phyloP scores from a whole-genome alignment of 2,797 vertebrate species.

The Falco biarmicus region DNA sequence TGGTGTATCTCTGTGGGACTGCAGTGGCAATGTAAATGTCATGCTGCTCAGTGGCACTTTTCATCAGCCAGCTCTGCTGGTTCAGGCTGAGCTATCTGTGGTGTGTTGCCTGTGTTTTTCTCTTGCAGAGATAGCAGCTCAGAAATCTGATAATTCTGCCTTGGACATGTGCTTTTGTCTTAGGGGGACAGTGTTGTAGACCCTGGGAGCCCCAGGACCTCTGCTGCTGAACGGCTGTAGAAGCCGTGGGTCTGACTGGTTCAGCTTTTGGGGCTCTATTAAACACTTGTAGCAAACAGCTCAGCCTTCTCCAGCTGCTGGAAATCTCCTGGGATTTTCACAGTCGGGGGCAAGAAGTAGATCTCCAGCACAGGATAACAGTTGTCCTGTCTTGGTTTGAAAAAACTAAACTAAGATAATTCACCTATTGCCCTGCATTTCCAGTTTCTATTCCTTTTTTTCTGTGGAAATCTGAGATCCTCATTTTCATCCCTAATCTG shows the following conservation, averaged over 20 bases:
- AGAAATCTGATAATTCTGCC: neutral
- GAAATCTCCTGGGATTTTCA: neutral
- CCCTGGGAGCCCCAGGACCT: neutral
- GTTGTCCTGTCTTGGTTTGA: neutral
- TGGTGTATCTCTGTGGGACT: neutral
- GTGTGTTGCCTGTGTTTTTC: neutral
- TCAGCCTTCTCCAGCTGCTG: neutral
- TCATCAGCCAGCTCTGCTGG: neutral
- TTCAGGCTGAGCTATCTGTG: neutral
- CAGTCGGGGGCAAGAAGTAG: neutral
- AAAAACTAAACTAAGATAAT: neutral
- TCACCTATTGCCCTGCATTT: neutral
- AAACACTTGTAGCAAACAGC: neutral
- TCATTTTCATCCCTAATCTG: neutral
- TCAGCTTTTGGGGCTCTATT: neutral
- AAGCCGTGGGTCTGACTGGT: fast-evolving
- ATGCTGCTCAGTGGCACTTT: neutral
- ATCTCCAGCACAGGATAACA: neutral
- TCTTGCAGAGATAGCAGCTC: neutral
- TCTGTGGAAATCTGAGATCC: neutral
- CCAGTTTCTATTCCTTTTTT: neutral
- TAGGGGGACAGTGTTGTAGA: neutral
- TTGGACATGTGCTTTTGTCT: neutral
- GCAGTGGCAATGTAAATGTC: neutral
- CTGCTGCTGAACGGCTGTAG: neutral